These are phyloP conservation scores for Uloborus diversus DNA, from an alignment of 1,140 invertebrate genomes.

Conservation along the genomic window DNA sequence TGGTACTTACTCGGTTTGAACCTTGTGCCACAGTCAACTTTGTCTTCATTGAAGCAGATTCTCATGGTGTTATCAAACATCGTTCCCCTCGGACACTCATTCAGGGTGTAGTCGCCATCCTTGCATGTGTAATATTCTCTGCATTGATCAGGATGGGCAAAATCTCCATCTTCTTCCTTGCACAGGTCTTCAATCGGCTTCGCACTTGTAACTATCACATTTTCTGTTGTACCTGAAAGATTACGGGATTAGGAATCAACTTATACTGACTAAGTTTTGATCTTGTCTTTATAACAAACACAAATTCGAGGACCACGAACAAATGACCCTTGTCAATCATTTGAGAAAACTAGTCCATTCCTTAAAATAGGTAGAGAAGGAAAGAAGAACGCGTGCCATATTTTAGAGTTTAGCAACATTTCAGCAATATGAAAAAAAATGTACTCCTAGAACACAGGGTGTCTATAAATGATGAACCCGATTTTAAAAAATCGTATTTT, in stretches of 20 bases:
- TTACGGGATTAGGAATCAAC: neutral
- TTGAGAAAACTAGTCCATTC: no score
- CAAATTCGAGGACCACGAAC: no score
- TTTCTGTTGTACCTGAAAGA: neutral
- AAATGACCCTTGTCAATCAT: no score
- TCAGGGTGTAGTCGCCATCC: conserved; percentile 18
- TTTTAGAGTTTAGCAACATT: no score
- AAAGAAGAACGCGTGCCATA: no score
- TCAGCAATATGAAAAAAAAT: no score
- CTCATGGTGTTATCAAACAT: conserved; percentile 37
- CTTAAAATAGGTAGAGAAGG: no score
- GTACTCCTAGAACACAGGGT: no score
- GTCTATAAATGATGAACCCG: no score
- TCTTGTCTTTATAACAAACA: neutral
- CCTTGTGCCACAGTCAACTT: conserved; percentile 23
- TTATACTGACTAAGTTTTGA: neutral
- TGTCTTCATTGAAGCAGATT: conserved; percentile 9
- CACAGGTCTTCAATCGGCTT: conserved; percentile 28
- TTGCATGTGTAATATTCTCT: conserved; percentile 41
- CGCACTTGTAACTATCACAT: neutral
- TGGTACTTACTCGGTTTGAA: conserved; percentile 9
- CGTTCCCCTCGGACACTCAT: conserved; percentile 41
- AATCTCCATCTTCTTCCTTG: conserved; percentile 46
- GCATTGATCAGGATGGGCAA: conserved; percentile 30
- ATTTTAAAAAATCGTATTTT: no score